A percentile compares a stretch with the other conserved stretches of the same genome.
These are phyloP conservation scores for Chondrilla cf. caribensis DNA, from an alignment of 37 sponge, comb jelly and placozoan species.

Conservation along the genomic window DNA sequence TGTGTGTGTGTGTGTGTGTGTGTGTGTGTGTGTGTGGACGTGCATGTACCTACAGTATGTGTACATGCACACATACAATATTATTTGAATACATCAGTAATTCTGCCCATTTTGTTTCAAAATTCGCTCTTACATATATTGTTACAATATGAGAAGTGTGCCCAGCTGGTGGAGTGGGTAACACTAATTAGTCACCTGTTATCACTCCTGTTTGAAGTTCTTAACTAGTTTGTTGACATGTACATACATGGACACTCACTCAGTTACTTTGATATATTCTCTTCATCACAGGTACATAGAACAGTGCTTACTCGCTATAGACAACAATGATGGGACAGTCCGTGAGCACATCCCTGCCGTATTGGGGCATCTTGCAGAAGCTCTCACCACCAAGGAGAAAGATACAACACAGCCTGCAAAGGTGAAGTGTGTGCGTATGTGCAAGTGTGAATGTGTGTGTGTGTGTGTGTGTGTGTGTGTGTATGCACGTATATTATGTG, in stretches of 20 bases:
- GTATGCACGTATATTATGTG: neutral
- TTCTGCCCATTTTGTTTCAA: no score
- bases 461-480: neutral
- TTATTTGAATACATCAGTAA: no score
- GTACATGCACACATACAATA: no score
- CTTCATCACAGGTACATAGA: constrained; percentile 62
- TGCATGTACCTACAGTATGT: no score
- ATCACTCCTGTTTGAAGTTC: no score
- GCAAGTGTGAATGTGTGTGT: neutral
- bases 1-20: no score
- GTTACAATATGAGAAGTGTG: no score
- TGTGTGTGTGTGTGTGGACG: no score
- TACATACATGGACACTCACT: neutral
- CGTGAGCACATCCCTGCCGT: constrained; percentile 65
- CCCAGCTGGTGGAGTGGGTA: no score
- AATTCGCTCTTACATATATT: no score
- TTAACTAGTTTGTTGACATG: no score
- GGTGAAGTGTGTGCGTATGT: neutral
- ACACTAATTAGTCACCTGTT: no score
- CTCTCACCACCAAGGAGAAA: constrained; percentile 29
- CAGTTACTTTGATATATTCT: neutral
- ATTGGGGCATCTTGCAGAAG: constrained; percentile 32
- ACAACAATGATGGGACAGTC: constrained; percentile 47
- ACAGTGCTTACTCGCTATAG: constrained; percentile 55
- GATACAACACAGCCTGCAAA: neutral